Percentiles rank a stretch among this genome's conserved stretches.
phyloP scores from a whole-genome alignment of 2,113 vertebrate species.

The Tachuris rubrigastra region DNA sequence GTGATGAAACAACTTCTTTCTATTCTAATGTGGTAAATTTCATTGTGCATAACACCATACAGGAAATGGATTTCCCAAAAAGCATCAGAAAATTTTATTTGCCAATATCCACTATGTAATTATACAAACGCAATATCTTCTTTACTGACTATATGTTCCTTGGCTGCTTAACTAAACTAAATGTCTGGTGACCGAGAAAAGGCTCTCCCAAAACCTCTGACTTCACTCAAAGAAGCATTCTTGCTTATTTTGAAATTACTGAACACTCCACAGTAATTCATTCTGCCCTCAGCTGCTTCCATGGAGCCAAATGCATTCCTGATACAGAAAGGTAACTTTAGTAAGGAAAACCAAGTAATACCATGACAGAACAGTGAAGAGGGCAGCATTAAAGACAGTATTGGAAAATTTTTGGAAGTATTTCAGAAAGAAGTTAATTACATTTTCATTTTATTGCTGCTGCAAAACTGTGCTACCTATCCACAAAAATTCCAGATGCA shows the following conservation, averaged over 20 bases:
- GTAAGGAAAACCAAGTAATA: background rate
- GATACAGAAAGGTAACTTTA: slow-evolving; percentile 17
- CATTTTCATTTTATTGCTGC: slow-evolving; percentile 26
- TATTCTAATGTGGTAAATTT: background rate
- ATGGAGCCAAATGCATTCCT: background rate
- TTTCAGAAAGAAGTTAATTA: slow-evolving; percentile 23
- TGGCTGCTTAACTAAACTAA: background rate
- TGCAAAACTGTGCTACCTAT: slow-evolving; percentile 12
- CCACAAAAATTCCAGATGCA: slow-evolving; percentile 31
- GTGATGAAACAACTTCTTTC: background rate
- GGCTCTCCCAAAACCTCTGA: background rate
- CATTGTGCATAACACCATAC: background rate
- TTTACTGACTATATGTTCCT: background rate
- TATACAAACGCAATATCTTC: background rate
- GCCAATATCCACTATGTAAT: background rate
- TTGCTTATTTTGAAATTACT: slow-evolving; percentile 16
- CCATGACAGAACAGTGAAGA: background rate
- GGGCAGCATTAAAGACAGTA: background rate
- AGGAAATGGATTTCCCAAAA: slow-evolving; percentile 15
- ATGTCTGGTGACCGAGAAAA: background rate
- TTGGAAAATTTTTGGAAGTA: background rate
- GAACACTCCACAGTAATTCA: background rate
- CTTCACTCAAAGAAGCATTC: background rate
- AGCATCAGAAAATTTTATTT: background rate
- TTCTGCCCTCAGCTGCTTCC: background rate